Percentiles rank a stretch among this genome's conserved stretches.
These are phyloP conservation scores for Percina caprodes DNA, from an alignment of 2,113 vertebrate genomes.

Conservation along the genomic window DNA sequence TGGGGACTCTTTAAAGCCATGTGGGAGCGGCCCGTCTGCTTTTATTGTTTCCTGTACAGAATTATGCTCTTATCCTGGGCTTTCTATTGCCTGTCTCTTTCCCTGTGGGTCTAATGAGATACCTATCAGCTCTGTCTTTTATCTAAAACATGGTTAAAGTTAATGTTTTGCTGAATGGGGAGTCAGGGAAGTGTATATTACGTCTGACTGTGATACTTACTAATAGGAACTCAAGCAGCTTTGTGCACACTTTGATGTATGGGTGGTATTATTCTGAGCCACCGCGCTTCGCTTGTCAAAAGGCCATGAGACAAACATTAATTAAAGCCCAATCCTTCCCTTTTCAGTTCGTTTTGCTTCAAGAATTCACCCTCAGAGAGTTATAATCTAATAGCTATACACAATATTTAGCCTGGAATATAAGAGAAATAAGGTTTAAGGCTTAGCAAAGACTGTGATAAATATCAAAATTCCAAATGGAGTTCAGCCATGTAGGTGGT, in stretches of 20 bases:
- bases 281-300: constrained; percentile 30
- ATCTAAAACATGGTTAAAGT: constrained; percentile 60
- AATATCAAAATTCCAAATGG: constrained; percentile 57
- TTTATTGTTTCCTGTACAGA: constrained; percentile 69
- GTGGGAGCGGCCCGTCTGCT: constrained; percentile 46
- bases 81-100: constrained; percentile 28
- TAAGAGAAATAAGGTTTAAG: constrained; percentile 35
- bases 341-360: constrained; percentile 37
- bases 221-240: constrained; percentile 41
- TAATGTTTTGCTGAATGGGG: constrained; percentile 36
- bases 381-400: constrained; percentile 33
- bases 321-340: constrained; percentile 44
- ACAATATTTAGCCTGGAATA: constrained; percentile 33
- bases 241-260: constrained; percentile 44
- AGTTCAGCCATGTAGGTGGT: constrained; percentile 38
- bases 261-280: constrained; percentile 13
- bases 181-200: constrained; percentile 7
- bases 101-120: constrained; percentile 53
- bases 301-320: constrained; percentile 50
- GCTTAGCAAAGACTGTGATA: constrained; percentile 33
- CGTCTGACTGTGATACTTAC: constrained; percentile 35
- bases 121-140: constrained; percentile 52
- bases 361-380: constrained; percentile 32
- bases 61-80: constrained; percentile 23
- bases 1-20: constrained; percentile 53